A percentile compares a stretch with the other conserved stretches of the same genome.
Conservation (phyloP, 2,888 invertebrate genomes). For the Ochropacha duplaris region DNA sequence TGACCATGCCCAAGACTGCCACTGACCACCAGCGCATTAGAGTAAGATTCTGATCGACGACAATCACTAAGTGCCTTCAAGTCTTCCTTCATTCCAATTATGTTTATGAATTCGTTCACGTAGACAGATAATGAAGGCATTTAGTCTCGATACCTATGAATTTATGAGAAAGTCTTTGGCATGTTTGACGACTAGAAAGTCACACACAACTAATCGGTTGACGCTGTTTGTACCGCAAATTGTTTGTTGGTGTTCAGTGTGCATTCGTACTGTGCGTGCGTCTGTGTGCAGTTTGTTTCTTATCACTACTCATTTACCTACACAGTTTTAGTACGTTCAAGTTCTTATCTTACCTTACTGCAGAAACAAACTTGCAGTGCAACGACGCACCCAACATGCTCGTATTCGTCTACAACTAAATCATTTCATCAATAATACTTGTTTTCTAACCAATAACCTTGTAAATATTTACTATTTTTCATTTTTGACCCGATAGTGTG, state of each 20-base stretch:
- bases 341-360: constrained; percentile 8
- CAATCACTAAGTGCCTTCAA: constrained; percentile 59
- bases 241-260: constrained; percentile 82
- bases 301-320: constrained; percentile 16
- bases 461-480: constrained; percentile 35
- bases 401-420: constrained; percentile 23
- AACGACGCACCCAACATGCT: constrained; percentile 14
- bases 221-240: constrained; percentile 50
- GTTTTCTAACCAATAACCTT: constrained; percentile 55
- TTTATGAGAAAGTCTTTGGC: constrained; percentile 54
- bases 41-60: constrained; percentile 86
- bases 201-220: constrained; percentile 62
- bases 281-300: constrained; percentile 49
- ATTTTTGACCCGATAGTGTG: constrained; percentile 4
- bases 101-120: constrained; percentile 10
- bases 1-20: constrained; percentile 92
- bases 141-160: constrained; percentile 41
- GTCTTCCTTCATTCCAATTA: constrained; percentile 6
- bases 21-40: constrained; percentile 94
- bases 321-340: constrained; percentile 1
- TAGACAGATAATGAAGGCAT: constrained; percentile 57
- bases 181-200: constrained; percentile 59
- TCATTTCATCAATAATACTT: constrained; percentile 33
- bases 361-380: constrained; percentile 34
- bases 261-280: constrained; percentile 56